phyloP scores from a whole-genome alignment of 2,113 vertebrate genomes.

The Xerus inauris region DNA sequence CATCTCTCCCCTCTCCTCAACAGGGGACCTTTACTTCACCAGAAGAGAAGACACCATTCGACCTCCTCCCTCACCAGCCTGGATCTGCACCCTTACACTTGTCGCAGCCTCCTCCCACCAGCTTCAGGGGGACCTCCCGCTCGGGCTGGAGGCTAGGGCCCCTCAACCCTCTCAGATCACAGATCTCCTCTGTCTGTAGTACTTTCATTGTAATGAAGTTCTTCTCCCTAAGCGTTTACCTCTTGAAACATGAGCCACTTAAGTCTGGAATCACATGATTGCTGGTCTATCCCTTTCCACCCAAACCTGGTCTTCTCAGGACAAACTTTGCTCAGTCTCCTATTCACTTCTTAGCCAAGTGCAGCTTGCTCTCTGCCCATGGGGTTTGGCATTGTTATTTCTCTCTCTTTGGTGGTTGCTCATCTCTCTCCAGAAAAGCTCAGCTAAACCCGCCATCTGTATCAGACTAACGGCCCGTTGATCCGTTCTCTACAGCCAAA shows the following conservation, averaged over 20 bases:
- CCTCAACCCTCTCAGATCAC: background rate
- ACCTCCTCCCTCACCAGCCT: rapidly evolving
- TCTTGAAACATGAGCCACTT: background rate
- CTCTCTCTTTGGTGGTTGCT: background rate
- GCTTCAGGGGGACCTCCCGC: rapidly evolving
- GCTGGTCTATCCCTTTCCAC: background rate
- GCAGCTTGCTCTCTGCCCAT: background rate
- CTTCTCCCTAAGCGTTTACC: background rate
- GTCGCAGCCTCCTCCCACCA: background rate
- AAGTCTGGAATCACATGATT: background rate
- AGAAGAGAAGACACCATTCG: background rate
- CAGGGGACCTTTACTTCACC: background rate
- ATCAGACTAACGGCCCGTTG: background rate
- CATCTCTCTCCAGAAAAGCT: background rate
- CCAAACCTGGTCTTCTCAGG: background rate
- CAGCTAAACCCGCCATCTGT: too few species aligned
- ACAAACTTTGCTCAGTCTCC: background rate
- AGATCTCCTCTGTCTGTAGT: background rate
- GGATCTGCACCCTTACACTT: background rate
- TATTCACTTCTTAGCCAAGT: background rate
- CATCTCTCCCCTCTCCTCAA: background rate
- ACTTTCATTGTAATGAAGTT: rapidly evolving
- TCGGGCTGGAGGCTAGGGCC: background rate
- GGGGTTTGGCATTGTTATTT: too few species aligned
- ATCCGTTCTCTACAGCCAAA: too few species aligned